Evolutionary conservation across 1,140 invertebrate species (phyloP).

Genomic region (Colletes latitarsis): DNA sequence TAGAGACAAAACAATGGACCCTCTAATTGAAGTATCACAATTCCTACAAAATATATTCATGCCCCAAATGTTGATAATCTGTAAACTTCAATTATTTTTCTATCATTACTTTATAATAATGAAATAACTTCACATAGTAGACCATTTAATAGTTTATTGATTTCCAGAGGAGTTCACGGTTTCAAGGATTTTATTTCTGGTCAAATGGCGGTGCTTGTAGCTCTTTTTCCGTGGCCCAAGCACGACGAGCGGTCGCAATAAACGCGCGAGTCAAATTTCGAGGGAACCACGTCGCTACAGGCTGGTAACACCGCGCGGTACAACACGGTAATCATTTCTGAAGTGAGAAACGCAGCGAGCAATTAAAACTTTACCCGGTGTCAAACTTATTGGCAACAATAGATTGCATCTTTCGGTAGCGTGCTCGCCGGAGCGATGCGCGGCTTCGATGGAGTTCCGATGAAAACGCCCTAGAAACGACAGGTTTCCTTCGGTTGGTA

Average conservation of each 20-base stretch:
- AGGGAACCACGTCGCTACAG: neutral
- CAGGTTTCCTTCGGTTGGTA: conserved; percentile 1
- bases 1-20: too few relatives aligned
- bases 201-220: too few relatives aligned
- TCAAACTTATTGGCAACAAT: conserved; percentile 53
- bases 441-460: conserved; percentile 12
- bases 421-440: neutral
- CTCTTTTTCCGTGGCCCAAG: too few relatives aligned
- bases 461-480: conserved; percentile 26
- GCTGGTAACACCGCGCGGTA: neutral
- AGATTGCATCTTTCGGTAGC: conserved; percentile 57
- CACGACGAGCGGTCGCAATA: neutral
- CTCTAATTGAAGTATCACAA: too few relatives aligned
- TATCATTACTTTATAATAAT: too few relatives aligned
- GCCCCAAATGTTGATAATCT: too few relatives aligned
- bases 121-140: too few relatives aligned
- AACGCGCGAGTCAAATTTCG: neutral
- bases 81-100: too few relatives aligned
- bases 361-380: conserved; percentile 59
- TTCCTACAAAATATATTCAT: too few relatives aligned
- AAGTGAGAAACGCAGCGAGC: conserved; percentile 50
- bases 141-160: too few relatives aligned
- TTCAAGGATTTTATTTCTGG: too few relatives aligned
- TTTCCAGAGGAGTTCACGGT: too few relatives aligned
- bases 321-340: conserved; percentile 40